Percentiles rank a stretch among this genome's conserved stretches.
Evolutionary conservation across 2,113 vertebrate genomes (phyloP).

Genomic region (Dipodomys ordii): DNA sequence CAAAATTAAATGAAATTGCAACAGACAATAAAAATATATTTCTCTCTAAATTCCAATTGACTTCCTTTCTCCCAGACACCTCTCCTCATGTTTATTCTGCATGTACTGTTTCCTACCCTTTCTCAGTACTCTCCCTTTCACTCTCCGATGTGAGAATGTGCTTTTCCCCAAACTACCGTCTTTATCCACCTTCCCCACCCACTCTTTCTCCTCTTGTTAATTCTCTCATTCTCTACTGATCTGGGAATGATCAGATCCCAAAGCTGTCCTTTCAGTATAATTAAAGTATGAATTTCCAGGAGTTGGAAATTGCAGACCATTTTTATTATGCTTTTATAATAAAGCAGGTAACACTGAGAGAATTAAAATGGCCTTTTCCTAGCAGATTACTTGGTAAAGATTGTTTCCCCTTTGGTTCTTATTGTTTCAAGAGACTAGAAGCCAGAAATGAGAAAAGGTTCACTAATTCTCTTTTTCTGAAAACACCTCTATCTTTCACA

Average conservation of each 20-base stretch:
- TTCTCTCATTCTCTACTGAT: constrained; percentile 81
- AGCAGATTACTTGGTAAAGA: constrained; percentile 77
- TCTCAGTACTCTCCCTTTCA: constrained; percentile 51
- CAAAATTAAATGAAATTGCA: constrained; percentile 64
- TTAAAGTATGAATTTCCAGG: constrained; percentile 87
- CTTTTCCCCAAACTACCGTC: constrained; percentile 75
- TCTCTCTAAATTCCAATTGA: constrained; percentile 71
- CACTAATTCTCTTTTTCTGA: constrained; percentile 84
- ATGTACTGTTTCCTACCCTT: constrained; percentile 68
- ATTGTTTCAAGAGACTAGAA: constrained; percentile 81
- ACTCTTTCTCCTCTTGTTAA: constrained; percentile 76
- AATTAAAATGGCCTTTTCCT: constrained; percentile 86
- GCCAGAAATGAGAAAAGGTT: constrained; percentile 83
- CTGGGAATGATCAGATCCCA: constrained; percentile 85
- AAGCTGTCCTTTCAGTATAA: constrained; percentile 84
- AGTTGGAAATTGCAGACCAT: constrained; percentile 85
- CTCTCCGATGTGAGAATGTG: constrained; percentile 60
- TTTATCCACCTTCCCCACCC: constrained; percentile 80
- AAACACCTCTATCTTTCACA: constrained; percentile 87
- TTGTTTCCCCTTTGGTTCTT: constrained; percentile 79
- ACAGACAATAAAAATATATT: constrained; percentile 65
- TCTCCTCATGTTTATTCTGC: constrained; percentile 58
- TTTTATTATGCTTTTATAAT: constrained; percentile 87
- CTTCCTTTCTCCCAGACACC: constrained; percentile 74
- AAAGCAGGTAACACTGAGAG: constrained; percentile 84